Percentiles rank a stretch among this genome's conserved stretches.
phyloP scores from a whole-genome alignment of 2,113 vertebrate species.

The Cyanoramphus novaezelandiae region DNA sequence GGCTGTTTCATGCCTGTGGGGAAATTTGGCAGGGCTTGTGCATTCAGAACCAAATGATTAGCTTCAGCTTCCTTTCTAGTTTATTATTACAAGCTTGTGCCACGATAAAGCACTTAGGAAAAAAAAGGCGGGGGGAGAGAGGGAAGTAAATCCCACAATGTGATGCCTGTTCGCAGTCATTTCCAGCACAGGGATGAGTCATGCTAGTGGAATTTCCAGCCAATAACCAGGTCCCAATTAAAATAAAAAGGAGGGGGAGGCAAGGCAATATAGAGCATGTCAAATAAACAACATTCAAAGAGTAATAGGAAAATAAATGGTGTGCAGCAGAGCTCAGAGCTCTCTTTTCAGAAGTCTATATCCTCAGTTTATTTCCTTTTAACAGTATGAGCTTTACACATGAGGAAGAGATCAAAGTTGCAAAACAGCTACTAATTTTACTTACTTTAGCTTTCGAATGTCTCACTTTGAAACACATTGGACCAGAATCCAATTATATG shows the following conservation, averaged over 20 bases:
- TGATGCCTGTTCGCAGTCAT: neutral
- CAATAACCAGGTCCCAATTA: neutral
- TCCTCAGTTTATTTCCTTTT: neutral
- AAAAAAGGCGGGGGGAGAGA: neutral
- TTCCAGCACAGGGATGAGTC: neutral
- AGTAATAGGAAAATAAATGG: conserved; percentile 32
- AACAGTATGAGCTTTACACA: neutral
- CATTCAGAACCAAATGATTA: conserved; percentile 60
- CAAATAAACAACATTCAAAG: neutral
- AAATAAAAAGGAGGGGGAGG: neutral
- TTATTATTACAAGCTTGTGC: conserved; percentile 50
- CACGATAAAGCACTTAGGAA: neutral
- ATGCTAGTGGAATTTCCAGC: conserved; percentile 23
- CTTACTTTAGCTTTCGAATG: neutral
- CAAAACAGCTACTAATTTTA: neutral
- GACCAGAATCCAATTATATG: neutral
- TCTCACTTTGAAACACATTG: neutral
- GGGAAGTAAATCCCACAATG: neutral
- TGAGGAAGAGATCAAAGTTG: neutral
- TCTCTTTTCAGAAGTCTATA: neutral
- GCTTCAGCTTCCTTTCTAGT: conserved; percentile 53
- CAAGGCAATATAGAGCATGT: neutral
- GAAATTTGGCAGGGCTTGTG: conserved; percentile 59
- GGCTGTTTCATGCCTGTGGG: conserved; percentile 55
- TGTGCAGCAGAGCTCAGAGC: neutral